phyloP scores from a whole-genome alignment of 2,113 vertebrate genomes.

The Tenebrosternarchus preto region DNA sequence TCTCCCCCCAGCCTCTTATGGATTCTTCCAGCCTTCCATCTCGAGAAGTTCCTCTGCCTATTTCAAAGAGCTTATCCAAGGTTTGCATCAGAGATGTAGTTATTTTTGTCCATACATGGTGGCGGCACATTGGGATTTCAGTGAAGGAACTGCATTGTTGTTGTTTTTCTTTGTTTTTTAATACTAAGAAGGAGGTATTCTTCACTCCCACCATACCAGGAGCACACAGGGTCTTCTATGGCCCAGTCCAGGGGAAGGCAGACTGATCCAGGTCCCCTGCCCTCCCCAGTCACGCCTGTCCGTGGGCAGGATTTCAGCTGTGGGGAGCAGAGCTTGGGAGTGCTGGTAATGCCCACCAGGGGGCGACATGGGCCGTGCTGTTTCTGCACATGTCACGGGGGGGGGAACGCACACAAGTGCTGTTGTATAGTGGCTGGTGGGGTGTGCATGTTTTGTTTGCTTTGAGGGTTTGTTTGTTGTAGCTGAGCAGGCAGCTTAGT shows the following conservation, averaged over 20 bases:
- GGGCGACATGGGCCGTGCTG: neutral
- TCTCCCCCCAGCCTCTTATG: neutral
- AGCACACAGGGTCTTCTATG: constrained; percentile 32
- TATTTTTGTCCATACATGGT: neutral
- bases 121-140: neutral
- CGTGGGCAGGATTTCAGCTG: too few relatives aligned
- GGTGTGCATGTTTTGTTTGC: too few relatives aligned
- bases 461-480: too few relatives aligned
- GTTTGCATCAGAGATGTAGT: neutral
- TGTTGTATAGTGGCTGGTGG: too few relatives aligned
- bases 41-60: neutral
- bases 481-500: too few relatives aligned
- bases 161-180: neutral
- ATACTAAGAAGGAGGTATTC: neutral
- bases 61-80: constrained; percentile 17
- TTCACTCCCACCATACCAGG: constrained; percentile 44
- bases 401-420: neutral
- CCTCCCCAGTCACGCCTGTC: constrained; percentile 36
- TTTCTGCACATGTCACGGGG: neutral
- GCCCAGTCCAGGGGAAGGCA: constrained; percentile 39
- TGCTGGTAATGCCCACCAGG: constrained; percentile 34
- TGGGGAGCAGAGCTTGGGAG: too few relatives aligned
- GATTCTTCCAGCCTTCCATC: neutral
- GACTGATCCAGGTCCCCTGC: constrained; percentile 45
- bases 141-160: neutral